Base-by-base conservation (phyloP, 2,113 vertebrate genomes). In the Alosa alosa region DNA sequence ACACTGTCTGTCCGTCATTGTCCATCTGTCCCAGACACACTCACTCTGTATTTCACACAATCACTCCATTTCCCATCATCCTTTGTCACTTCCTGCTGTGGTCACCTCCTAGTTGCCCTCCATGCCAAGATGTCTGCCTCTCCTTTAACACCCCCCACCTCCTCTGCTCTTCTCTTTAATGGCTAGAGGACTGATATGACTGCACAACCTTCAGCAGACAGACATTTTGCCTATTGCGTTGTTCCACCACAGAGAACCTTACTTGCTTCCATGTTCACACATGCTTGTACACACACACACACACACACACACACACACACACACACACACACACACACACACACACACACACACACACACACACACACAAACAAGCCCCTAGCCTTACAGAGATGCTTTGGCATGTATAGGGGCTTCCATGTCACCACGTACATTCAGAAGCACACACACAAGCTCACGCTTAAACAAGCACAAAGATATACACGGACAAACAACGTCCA, bases 291-390 rank as follows among this genome's bases (percentile, higher is more conserved):
- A 60, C 55, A 60, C 60, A 68, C n/a, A 25, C 60, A 68, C 60
- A 68, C 60, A 68, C 5, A 25, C 60, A 25, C 60, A 64, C 22
- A 25, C 20, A 64, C 60, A 10, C 22, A 25, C 36, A 52, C 50
- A 64, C 55, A 81, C 72, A 18, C 39, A 64, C 60, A 64, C 60
- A 64, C n/a, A 68, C 22, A 60, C 55, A 60, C 60, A 68, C n/a
- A 25, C 60, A 68, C 60, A 68, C 60, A 68, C 5, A 25, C 60
- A 25, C 60, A 64, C 22, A 25, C 20, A 64, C 60, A 10, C 22
- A 25, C 36, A 52, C n/a, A 68, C 60, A 68, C n/a, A 68, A 20
- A 64, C 36, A 60, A 49, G 11, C 52, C 13, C 52, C 2, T 55
- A 55, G 13, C 17, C 17, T 55, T 15, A 55, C 52, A 55, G 52